Base-by-base conservation (phyloP, 2,113 vertebrate genomes). In the Phrynosoma platyrhinos region DNA sequence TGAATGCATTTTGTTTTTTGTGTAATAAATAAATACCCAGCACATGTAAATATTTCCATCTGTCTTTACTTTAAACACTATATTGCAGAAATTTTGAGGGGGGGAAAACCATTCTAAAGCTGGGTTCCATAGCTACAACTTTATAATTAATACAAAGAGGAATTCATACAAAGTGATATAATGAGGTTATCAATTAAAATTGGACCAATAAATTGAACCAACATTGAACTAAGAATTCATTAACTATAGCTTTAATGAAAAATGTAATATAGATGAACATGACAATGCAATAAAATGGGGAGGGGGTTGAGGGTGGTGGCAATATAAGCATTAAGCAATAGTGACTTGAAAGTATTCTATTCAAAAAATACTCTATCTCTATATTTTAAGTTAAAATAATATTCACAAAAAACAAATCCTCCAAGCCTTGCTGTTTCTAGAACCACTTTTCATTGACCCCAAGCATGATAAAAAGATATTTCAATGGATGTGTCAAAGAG, bases 271-370 rank as follows among this genome's bases (percentile, higher is more conserved):
- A 74, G 20, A 91, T 79, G 78, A 32, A 30, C 6, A 5, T 0
- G 2, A 55, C 82, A 6, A 85, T 42, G n/a, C 52, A 74, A 66
- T 21, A 90, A 0, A 4, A 1, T 86, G 3, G 86, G 76, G 85
- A 92, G 69, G 25, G 10, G 10, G 47, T 30, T 32, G 72, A 90
- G 71, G 55, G 87, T 40, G 68, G 23, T 69, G 27, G 68, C 27
- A 69, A 23, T 69, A 66, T 74, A 91, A 89, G 14, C 79, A 91
- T 91, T 90, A 87, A 23, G 88, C 62, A 88, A 53, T 92, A 72
- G 36, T 86, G 30, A 86, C n/a, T 93, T 52, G 23, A 91, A 91
- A 94, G 40, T 58, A 40, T 21, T 40, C 36, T 76, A 16, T 77
- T 13, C 36, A 36, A 36, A 36, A 36, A 36, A 36, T 36, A 36